Evolutionary conservation across 2,797 vertebrate genomes (phyloP).

Genomic region (Spinus pinus): DNA sequence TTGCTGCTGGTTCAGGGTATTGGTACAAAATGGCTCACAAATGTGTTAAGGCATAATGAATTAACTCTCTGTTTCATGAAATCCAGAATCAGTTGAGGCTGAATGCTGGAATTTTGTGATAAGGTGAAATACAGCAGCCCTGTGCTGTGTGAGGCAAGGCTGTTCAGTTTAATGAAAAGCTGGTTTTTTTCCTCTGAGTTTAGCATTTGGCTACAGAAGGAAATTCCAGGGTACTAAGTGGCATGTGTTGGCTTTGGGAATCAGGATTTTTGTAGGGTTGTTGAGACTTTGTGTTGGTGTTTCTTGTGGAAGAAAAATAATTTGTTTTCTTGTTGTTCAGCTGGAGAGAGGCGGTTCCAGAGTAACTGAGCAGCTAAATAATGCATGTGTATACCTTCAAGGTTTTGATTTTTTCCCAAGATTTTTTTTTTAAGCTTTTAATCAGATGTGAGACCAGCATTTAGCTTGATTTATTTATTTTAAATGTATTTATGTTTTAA

Average conservation of each 20-base stretch:
- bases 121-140: background rate
- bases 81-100: background rate
- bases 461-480: background rate
- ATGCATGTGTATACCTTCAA: background rate
- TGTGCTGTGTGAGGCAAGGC: background rate
- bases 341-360: background rate
- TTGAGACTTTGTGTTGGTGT: background rate
- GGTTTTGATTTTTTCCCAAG: background rate
- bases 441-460: background rate
- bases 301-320: background rate
- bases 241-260: background rate
- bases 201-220: background rate
- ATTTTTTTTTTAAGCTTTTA: background rate
- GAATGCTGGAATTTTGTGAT: background rate
- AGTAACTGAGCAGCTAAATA: constrained; percentile 25
- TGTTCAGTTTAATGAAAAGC: background rate
- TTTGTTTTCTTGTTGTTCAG: background rate
- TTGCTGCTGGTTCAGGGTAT: background rate
- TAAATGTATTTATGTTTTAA: background rate
- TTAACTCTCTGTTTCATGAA: background rate
- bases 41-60: background rate
- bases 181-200: background rate
- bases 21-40: constrained; percentile 29
- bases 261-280: background rate
- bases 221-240: background rate